Conservation (phyloP, 2,888 invertebrate species). For the Acholoe squamosa region DNA sequence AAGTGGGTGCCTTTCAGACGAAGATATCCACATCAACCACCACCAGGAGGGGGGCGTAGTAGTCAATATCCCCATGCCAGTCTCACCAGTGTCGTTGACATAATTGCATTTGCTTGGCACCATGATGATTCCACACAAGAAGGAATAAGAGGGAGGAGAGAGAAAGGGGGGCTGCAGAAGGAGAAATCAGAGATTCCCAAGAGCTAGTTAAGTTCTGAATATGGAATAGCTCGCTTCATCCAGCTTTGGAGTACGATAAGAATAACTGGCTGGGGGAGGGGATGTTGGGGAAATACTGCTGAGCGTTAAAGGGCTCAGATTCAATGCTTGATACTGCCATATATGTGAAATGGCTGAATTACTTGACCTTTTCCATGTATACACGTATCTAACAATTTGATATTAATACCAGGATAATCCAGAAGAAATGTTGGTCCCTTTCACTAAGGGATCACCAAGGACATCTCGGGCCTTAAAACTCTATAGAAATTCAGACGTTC, state of each 20-base stretch:
- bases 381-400: too few species aligned
- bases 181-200: conserved; percentile 4
- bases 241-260: neutral
- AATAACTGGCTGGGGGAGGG: too few species aligned
- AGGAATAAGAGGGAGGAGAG: neutral
- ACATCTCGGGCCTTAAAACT: too few species aligned
- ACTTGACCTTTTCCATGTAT: too few species aligned
- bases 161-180: neutral
- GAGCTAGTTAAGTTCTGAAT: neutral
- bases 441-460: too few species aligned
- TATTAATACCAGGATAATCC: too few species aligned
- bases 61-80: neutral
- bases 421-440: too few species aligned
- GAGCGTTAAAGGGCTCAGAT: too few species aligned
- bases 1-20: conserved; percentile 3
- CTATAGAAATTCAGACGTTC: too few species aligned
- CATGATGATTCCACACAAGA: conserved; percentile 17
- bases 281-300: too few species aligned
- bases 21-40: neutral
- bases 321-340: too few species aligned
- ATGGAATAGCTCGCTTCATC: neutral
- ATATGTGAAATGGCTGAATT: too few species aligned
- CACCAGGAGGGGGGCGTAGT: neutral
- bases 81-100: neutral
- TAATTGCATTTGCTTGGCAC: neutral